Evolutionary conservation across 1,140 invertebrate genomes (phyloP), one percentile per base, ranked within the genome.

Genomic region (Trichoplusia ni): DNA sequence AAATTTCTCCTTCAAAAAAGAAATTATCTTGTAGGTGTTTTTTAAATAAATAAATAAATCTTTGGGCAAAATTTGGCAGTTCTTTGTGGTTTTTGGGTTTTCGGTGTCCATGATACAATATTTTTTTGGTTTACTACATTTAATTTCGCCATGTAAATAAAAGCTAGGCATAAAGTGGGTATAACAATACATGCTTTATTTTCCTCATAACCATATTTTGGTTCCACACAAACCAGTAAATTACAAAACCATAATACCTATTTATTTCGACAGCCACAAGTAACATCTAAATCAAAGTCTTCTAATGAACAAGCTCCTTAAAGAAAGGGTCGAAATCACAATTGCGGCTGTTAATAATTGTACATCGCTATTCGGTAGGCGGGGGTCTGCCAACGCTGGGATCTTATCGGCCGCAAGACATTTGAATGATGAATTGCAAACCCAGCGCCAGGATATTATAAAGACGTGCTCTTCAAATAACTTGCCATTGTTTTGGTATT

Each of bases 351-450:
- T 47, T 47, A 16, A 47, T 47, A 47, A 47, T 47, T 47, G 44
- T 47, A 47, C 44, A 47, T 27, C 25, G 44, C 23, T 13, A 13
- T 11, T 25, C 5, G 14, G 16, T 8, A 4, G 38, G 37, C 14
- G 35, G 35, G 25, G 7, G 27, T 29, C 27, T 4, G n/a, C 25
- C 8, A 47, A 47, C 44, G 29, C 14, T 13, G 9, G 13, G 21
- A 25, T 47, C 44, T 47, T 47, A 47, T 47, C 44, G 25, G 11
- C 44, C 44, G 7, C 23, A 14, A 29, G 44, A 47, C 44, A 47
- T 47, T 47, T 47, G 44, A 47, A 47, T 47, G 44, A 47, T 47
- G 44, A 47, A 47, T 47, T 47, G 44, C 23, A 1, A 47, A 16
- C 44, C 29, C 23, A n/a, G n/a, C n/a, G 11, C 21, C 35, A 37